Evolutionary conservation across 2,797 vertebrate species (phyloP), one percentile per base, ranked within the genome.

Genomic region (Gymnoscopelus braueri): DNA sequence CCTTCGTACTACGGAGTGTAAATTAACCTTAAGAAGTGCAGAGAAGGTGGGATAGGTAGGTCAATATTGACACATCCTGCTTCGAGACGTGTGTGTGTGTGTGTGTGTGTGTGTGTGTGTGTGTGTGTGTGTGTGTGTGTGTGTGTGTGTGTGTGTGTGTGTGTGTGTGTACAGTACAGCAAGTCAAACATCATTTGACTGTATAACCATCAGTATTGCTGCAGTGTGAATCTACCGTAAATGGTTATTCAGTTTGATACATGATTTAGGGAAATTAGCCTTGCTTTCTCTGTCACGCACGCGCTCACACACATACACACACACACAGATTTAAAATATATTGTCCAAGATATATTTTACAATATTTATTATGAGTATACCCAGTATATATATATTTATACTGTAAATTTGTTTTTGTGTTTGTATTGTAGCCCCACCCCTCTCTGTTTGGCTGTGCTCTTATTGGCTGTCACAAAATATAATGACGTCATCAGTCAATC

Each of bases 31-130:
- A 44, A 44, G 8, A 60, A 39, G 48, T 3, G 23, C 39, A 12
- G 39, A 23, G 32, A 19, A 49, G 29, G 48, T 9, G 61, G 2
- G 14, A 52, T 15, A 1, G n/a, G 19, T 39, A 9, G 24, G 65
- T 67, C 53, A 73, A 67, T 67, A 73, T 73, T 73, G 47, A 73
- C 65, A 13, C 39, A 60, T 65, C 63, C 63, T 57, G 69, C 12
- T 71, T 53, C 19, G 32, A 10, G 19, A 44, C 39, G n/a, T 14
- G 12, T 10, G 39, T 39, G 29, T 13, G 39, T 47, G 15, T 24
- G 13, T 47, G 56, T 49, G 12, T 3, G 57, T 39, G 57, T 60
- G 26, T 13, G 55, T 13, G 13, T 13, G 39, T 47, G 29, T 39
- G 19, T 53, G 56, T 49, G 19, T 6, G 55, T 50, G 55, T 59